phyloP scores from a whole-genome alignment of 2,888 invertebrate species.

The Ypsolopha scabrella region DNA sequence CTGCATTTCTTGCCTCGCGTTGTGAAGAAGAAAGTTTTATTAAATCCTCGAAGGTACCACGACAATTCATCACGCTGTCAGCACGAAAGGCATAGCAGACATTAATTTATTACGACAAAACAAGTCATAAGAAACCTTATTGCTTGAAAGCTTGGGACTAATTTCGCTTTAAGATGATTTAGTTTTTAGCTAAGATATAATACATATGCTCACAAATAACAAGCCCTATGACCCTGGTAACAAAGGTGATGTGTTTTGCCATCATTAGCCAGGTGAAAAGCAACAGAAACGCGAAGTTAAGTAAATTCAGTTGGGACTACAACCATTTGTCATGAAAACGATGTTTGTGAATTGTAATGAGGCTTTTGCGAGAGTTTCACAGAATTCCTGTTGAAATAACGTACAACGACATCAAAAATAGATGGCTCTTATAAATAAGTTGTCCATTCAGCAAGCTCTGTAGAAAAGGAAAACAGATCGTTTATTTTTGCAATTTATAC shows the following conservation, averaged over 20 bases:
- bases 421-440: too few species aligned
- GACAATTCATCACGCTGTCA: constrained; percentile 52
- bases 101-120: neutral
- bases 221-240: constrained; percentile 9
- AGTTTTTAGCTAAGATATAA: neutral
- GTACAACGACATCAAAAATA: too few species aligned
- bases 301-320: constrained; percentile 27
- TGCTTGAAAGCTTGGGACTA: neutral
- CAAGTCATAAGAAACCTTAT: neutral
- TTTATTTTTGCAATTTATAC: too few species aligned
- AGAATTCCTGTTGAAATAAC: too few species aligned
- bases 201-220: neutral
- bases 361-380: neutral
- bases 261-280: constrained; percentile 19
- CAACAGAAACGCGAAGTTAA: constrained; percentile 16
- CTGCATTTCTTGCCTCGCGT: too few species aligned
- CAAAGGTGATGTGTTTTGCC: constrained; percentile 10
- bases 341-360: constrained; percentile 35
- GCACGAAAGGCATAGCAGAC: neutral
- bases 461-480: too few species aligned
- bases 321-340: constrained; percentile 45
- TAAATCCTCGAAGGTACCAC: constrained; percentile 34
- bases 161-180: neutral
- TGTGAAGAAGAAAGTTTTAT: constrained; percentile 13
- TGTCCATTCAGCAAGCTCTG: too few species aligned